phyloP scores from a whole-genome alignment of 2,888 invertebrate species.

The Dione juno region DNA sequence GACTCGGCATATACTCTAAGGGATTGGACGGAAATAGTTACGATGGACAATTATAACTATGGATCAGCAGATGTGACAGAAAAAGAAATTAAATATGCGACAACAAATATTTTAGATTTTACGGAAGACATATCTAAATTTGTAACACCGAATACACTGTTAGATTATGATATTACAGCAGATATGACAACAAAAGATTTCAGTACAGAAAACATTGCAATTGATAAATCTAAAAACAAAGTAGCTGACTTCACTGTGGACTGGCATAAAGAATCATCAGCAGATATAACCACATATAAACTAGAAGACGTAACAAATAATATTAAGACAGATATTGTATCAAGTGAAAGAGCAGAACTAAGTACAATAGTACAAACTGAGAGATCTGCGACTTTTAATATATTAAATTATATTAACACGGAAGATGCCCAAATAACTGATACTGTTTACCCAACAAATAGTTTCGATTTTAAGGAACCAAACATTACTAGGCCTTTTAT shows the following conservation, averaged over 20 bases:
- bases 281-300: neutral
- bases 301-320: neutral
- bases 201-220: neutral
- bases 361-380: neutral
- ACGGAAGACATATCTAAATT: neutral
- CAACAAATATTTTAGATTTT: neutral
- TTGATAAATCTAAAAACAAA: neutral
- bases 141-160: neutral
- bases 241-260: neutral
- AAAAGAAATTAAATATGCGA: neutral
- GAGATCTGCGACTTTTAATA: neutral
- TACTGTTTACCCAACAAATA: neutral
- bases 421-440: neutral
- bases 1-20: neutral
- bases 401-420: slow-evolving; percentile 5
- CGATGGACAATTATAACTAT: neutral
- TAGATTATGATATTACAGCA: slow-evolving; percentile 6
- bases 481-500: neutral
- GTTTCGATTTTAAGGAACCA: neutral
- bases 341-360: neutral
- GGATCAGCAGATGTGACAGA: neutral
- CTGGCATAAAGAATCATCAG: neutral
- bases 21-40: neutral
- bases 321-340: neutral
- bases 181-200: neutral